Percentiles rank a stretch among this genome's conserved stretches.
Conservation (phyloP, 2,113 vertebrate species). For the Canis aureus region DNA sequence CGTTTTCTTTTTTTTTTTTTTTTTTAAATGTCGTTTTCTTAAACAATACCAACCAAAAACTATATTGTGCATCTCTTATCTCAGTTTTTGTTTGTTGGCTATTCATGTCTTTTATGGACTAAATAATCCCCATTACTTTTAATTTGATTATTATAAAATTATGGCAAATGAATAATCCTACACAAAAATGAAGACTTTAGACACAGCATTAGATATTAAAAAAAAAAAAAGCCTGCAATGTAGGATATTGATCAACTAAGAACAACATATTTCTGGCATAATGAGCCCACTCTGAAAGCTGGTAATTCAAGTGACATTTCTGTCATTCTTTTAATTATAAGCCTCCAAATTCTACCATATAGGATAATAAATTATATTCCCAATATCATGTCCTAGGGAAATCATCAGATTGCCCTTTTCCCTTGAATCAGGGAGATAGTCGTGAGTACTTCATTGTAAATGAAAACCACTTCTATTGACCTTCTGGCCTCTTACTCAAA, state of each 20-base stretch:
- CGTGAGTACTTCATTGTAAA: not conserved
- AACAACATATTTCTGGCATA: not conserved
- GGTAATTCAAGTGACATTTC: not conserved
- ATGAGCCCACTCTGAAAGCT: conserved; percentile 3
- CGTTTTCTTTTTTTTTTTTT: no score
- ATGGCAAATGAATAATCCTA: conserved; percentile 41
- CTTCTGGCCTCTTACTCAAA: not conserved
- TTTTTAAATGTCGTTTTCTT: not conserved
- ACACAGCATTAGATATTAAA: not conserved
- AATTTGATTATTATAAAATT: conserved; percentile 12
- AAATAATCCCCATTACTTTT: conserved; percentile 14
- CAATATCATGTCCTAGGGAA: not conserved
- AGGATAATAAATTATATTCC: not conserved
- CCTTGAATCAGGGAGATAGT: not conserved
- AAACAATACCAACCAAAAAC: not conserved
- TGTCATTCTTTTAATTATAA: conserved; percentile 33
- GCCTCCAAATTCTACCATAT: not conserved
- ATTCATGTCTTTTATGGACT: not conserved
- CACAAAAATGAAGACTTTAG: not conserved
- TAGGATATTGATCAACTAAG: not conserved
- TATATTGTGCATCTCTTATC: not conserved
- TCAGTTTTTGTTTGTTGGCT: not conserved
- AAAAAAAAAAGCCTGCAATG: not conserved
- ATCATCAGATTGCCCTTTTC: not conserved
- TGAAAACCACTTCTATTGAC: not conserved